A percentile compares a stretch with the other conserved stretches of the same genome.
These are phyloP conservation scores for Drosophila greeni DNA, from an alignment of 2,888 invertebrate species.

Conservation along the genomic window DNA sequence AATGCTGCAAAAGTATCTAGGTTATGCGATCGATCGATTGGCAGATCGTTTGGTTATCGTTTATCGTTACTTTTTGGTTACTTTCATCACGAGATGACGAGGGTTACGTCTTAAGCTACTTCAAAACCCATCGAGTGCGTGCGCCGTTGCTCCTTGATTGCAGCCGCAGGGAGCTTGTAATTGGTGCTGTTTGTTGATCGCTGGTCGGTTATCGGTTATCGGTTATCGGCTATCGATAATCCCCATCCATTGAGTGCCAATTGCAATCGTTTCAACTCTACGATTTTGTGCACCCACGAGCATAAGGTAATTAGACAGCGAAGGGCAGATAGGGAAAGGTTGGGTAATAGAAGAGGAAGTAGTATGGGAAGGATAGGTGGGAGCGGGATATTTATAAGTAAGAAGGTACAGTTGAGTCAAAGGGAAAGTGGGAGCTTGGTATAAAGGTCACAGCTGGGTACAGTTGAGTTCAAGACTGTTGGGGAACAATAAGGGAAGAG, in stretches of 20 bases:
- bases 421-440: not conserved
- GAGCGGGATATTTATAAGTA: not conserved
- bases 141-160: slow-evolving; percentile 5
- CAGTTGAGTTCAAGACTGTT: not conserved
- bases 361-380: not conserved
- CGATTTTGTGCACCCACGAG: slow-evolving; percentile 42
- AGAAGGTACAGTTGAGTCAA: not conserved
- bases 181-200: slow-evolving; percentile 29
- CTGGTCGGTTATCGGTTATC: slow-evolving; percentile 28
- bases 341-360: no score
- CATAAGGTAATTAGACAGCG: slow-evolving; percentile 12
- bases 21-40: slow-evolving; percentile 12
- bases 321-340: not conserved
- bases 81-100: slow-evolving; percentile 6
- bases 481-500: not conserved
- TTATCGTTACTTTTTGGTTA: slow-evolving; percentile 17
- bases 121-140: slow-evolving; percentile 24
- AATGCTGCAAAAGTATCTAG: slow-evolving; percentile 18
- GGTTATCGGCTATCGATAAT: slow-evolving; percentile 19
- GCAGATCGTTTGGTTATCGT: slow-evolving; percentile 15
- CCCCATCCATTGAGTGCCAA: slow-evolving; percentile 48
- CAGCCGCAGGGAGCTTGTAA: slow-evolving; percentile 6
- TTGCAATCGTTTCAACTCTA: slow-evolving; percentile 46
- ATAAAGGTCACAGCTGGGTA: not conserved
- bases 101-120: slow-evolving; percentile 21